Evolutionary conservation across 2,113 vertebrate species (phyloP).

Genomic region (Aegithalos caudatus): DNA sequence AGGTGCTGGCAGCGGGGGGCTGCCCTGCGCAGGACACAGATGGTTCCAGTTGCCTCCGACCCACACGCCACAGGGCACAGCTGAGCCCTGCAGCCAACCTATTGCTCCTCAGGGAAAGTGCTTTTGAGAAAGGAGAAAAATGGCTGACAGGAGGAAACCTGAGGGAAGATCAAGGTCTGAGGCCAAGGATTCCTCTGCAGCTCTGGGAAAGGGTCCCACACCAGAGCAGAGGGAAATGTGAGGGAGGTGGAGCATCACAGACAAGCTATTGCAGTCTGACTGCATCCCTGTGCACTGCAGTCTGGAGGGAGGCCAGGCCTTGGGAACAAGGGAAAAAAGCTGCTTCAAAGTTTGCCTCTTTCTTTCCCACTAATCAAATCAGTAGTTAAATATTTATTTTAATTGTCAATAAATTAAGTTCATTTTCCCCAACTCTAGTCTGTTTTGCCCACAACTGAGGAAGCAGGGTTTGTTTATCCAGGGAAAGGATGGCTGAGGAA

Average conservation of each 20-base stretch:
- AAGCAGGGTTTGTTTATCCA: neutral
- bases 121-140: neutral
- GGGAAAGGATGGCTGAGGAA: neutral
- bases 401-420: neutral
- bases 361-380: neutral
- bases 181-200: neutral
- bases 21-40: accelerated
- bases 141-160: neutral
- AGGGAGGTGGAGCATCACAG: neutral
- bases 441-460: neutral
- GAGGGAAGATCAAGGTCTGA: neutral
- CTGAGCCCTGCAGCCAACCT: neutral
- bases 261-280: neutral
- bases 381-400: neutral
- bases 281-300: accelerated
- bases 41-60: accelerated
- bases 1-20: neutral
- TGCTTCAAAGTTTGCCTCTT: neutral
- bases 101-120: accelerated
- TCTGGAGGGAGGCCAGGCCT: neutral
- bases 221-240: accelerated
- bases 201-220: neutral
- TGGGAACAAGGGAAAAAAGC: neutral
- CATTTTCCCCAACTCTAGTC: neutral
- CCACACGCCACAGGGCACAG: accelerated